phyloP scores from a whole-genome alignment of 2,113 vertebrate genomes.

The Oreotrochilus melanogaster region DNA sequence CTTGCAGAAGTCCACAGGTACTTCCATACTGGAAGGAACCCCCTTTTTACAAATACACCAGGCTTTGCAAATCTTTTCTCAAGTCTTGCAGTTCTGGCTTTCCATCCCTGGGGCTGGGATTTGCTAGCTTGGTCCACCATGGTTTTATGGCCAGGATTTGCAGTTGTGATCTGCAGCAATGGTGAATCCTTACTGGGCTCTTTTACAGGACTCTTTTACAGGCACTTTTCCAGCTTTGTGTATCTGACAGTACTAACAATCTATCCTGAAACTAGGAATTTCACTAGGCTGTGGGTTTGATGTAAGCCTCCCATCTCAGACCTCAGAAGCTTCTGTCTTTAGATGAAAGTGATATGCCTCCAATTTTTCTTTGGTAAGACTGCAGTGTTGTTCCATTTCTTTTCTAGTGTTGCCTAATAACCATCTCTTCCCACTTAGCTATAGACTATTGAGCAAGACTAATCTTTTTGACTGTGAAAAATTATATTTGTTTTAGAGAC shows the following conservation, averaged over 20 bases:
- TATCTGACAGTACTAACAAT: not conserved
- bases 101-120: not conserved
- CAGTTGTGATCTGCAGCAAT: not conserved
- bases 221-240: not conserved
- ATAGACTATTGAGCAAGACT: constrained; percentile 57
- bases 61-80: not conserved
- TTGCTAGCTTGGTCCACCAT: fast-evolving
- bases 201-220: not conserved
- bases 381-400: not conserved
- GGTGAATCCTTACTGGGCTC: not conserved
- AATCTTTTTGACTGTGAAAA: constrained; percentile 67
- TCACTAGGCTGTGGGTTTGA: not conserved
- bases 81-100: not conserved
- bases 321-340: not conserved
- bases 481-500: constrained; percentile 58
- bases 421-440: constrained; percentile 43
- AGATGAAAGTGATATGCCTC: not conserved
- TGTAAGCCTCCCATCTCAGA: not conserved
- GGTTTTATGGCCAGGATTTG: not conserved
- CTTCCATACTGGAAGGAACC: not conserved
- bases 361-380: not conserved
- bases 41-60: not conserved
- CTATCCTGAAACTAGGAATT: not conserved
- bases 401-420: constrained; percentile 19
- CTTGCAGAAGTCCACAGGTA: fast-evolving